A percentile compares a stretch with the other conserved stretches of the same genome.
Conservation (phyloP, 23 tunicate species). For the Trididemnum miniatum region DNA sequence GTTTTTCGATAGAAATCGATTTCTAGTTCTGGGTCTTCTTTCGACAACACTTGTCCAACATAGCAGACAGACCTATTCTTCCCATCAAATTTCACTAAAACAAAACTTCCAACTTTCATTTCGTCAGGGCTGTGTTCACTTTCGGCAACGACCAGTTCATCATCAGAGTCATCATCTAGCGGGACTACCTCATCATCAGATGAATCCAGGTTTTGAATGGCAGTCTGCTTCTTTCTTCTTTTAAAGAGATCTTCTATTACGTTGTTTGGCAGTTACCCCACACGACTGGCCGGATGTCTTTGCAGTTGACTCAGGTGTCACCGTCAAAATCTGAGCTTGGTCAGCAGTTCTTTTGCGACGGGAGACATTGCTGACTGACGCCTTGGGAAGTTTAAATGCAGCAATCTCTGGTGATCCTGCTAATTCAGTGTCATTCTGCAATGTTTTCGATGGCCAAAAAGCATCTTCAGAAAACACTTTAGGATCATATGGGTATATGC, state of each 20-base stretch:
- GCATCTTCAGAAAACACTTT: background rate
- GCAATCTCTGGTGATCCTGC: too few species aligned
- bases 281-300: too few species aligned
- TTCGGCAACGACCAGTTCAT: background rate
- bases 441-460: background rate
- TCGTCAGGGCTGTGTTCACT: background rate
- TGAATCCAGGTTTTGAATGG: background rate
- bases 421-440: too few species aligned
- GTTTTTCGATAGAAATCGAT: constrained; percentile 3
- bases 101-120: background rate
- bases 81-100: constrained; percentile 6
- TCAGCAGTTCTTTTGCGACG: too few species aligned
- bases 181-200: background rate
- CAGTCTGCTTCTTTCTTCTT: background rate
- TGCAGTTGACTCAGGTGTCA: too few species aligned
- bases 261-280: too few species aligned
- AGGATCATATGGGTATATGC: too few species aligned
- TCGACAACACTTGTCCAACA: background rate
- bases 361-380: too few species aligned
- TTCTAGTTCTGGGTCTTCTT: background rate
- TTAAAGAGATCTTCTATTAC: too few species aligned
- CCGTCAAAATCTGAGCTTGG: too few species aligned
- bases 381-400: too few species aligned
- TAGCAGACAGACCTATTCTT: constrained; percentile 12
- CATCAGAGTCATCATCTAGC: background rate